Percentiles rank a stretch among this genome's conserved stretches.
phyloP scores from a whole-genome alignment of 1,140 invertebrate species.

The Brachionus sp. region DNA sequence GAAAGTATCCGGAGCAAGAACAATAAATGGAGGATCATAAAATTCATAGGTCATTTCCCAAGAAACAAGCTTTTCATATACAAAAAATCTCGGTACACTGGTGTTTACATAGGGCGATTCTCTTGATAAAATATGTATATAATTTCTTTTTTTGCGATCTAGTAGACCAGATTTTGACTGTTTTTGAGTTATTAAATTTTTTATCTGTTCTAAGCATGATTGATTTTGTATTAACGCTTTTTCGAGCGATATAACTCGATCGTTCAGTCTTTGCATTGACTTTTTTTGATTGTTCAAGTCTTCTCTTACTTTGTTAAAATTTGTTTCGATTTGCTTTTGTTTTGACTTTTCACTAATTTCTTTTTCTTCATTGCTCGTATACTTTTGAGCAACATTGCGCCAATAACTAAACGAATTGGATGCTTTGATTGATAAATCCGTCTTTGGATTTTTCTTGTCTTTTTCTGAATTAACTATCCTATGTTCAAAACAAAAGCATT shows the following conservation, averaged over 20 bases:
- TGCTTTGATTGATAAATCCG: not conserved
- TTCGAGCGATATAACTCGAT: slow-evolving; percentile 37
- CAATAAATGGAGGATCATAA: slow-evolving; percentile 38
- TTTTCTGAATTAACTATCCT: not conserved
- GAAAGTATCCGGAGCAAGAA: not conserved
- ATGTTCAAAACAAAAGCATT: slow-evolving; percentile 6
- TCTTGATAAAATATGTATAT: slow-evolving; percentile 45
- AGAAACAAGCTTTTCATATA: slow-evolving; percentile 3
- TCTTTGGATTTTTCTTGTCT: not conserved
- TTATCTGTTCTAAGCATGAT: slow-evolving; percentile 39
- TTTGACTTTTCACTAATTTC: slow-evolving; percentile 29
- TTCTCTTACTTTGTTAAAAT: slow-evolving; percentile 40
- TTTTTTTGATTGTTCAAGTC: slow-evolving; percentile 21
- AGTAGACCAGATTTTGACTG: slow-evolving; percentile 3
- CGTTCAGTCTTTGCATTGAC: slow-evolving; percentile 25
- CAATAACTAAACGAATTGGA: slow-evolving; percentile 41
- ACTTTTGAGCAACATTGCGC: slow-evolving; percentile 12
- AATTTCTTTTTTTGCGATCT: slow-evolving; percentile 27
- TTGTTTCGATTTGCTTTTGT: slow-evolving; percentile 21
- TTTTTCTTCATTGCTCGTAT: not conserved
- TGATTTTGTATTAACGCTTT: slow-evolving; percentile 20
- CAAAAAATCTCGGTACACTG: slow-evolving; percentile 2
- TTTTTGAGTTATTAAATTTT: slow-evolving; percentile 42
- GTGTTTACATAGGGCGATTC: slow-evolving; percentile 39
- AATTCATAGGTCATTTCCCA: slow-evolving; percentile 30